These are phyloP conservation scores for Agrochola circellaris DNA, from an alignment of 2,888 invertebrate species.

Conservation along the genomic window DNA sequence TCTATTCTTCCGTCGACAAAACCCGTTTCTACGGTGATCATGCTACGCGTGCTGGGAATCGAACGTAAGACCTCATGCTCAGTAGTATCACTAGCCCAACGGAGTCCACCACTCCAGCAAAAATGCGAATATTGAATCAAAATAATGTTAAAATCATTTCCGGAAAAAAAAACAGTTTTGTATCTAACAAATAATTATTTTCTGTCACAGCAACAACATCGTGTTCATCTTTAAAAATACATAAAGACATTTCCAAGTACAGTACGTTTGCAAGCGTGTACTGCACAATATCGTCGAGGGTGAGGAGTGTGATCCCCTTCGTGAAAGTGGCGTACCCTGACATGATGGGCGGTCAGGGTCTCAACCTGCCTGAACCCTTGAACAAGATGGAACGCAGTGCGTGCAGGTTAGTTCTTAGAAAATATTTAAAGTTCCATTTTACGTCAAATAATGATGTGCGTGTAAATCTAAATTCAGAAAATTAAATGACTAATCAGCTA, in stretches of 20 bases:
- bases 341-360: constrained; percentile 91
- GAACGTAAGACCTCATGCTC: too few relatives aligned
- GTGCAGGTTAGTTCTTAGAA: constrained; percentile 79
- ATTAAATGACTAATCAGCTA: not conserved
- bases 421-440: not conserved
- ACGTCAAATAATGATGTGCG: not conserved
- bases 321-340: constrained; percentile 95
- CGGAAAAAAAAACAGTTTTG: not conserved
- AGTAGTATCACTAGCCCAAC: too few relatives aligned
- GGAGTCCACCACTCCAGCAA: not conserved
- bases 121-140: not conserved
- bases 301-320: constrained; percentile 92
- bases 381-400: constrained; percentile 89
- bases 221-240: constrained; percentile 85
- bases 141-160: not conserved
- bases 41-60: too few relatives aligned
- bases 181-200: not conserved
- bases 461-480: not conserved
- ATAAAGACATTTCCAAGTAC: constrained; percentile 85
- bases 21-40: too few relatives aligned
- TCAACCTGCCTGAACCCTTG: constrained; percentile 91
- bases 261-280: constrained; percentile 86
- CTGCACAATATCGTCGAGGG: constrained; percentile 89
- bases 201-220: constrained; percentile 81
- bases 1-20: too few relatives aligned